Evolutionary conservation across 2,888 invertebrate species (phyloP).

Genomic region (Melolontha melolontha): DNA sequence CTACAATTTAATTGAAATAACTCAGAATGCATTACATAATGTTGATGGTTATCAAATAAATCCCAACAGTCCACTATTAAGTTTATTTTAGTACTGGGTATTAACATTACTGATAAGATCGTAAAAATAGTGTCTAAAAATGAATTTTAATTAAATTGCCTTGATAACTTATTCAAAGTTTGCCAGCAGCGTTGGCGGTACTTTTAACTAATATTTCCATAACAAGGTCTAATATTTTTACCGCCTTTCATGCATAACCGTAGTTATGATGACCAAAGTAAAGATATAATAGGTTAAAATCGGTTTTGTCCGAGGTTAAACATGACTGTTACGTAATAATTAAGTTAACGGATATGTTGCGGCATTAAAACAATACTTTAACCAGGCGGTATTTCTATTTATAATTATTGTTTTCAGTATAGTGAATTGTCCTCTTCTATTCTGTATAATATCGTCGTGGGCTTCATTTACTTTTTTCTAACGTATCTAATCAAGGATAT

Average conservation of each 20-base stretch:
- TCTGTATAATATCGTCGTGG: constrained; percentile 14
- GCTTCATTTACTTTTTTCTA: constrained; percentile 10
- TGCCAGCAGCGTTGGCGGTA: neutral
- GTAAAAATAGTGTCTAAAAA: constrained; percentile 1
- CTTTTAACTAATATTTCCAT: too few species aligned
- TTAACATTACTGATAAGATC: neutral
- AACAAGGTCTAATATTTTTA: too few species aligned
- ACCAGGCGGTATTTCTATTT: too few species aligned
- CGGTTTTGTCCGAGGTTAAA: constrained; percentile 4
- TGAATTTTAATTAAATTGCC: neutral
- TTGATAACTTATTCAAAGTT: constrained; percentile 6
- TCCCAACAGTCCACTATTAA: too few species aligned
- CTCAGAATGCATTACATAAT: too few species aligned
- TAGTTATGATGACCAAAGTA: neutral
- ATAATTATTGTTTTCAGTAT: too few species aligned
- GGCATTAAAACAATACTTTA: too few species aligned
- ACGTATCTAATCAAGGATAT: constrained; percentile 21
- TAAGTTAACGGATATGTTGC: neutral
- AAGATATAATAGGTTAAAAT: constrained; percentile 5
- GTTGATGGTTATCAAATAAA: too few species aligned
- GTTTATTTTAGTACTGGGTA: too few species aligned
- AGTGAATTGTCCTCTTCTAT: constrained; percentile 22
- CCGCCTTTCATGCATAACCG: too few species aligned
- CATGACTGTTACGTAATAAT: neutral
- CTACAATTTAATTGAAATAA: too few species aligned